A percentile compares a stretch with the other conserved stretches of the same genome.
Conservation (phyloP, 2,888 invertebrate genomes). For the Monopis laevigella region DNA sequence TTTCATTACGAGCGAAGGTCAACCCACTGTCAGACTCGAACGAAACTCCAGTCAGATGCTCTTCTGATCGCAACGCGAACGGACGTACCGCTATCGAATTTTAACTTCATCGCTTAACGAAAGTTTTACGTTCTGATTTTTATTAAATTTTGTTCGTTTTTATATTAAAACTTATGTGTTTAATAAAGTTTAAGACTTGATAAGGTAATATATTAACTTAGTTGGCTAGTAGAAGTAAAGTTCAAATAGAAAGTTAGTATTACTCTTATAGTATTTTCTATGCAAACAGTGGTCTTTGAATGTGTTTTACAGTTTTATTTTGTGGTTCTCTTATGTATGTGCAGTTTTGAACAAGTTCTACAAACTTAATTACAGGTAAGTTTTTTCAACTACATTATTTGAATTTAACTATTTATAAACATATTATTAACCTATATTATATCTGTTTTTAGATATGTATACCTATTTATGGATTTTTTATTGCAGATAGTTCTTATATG, state of each 20-base stretch:
- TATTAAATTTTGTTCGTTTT: neutral
- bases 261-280: slow-evolving; percentile 33
- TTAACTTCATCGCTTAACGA: neutral
- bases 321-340: neutral
- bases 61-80: slow-evolving; percentile 22
- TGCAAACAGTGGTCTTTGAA: slow-evolving; percentile 34
- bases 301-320: slow-evolving; percentile 13
- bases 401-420: no score
- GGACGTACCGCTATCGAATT: slow-evolving; percentile 26
- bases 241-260: slow-evolving; percentile 38
- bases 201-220: no score
- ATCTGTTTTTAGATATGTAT: no score
- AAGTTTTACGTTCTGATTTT: neutral
- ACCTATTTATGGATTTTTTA: no score
- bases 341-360: slow-evolving; percentile 5
- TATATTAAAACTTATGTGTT: neutral
- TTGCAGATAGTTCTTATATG: no score
- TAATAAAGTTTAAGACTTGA: neutral
- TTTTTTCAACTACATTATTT: no score
- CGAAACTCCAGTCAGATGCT: slow-evolving; percentile 30
- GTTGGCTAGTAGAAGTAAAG: slow-evolving; percentile 20
- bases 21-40: slow-evolving; percentile 22
- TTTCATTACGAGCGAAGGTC: slow-evolving; percentile 59
- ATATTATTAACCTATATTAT: no score
- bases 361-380: neutral